These are phyloP conservation scores for Drosophila elegans DNA, from an alignment of 1,140 invertebrate species.

Conservation along the genomic window DNA sequence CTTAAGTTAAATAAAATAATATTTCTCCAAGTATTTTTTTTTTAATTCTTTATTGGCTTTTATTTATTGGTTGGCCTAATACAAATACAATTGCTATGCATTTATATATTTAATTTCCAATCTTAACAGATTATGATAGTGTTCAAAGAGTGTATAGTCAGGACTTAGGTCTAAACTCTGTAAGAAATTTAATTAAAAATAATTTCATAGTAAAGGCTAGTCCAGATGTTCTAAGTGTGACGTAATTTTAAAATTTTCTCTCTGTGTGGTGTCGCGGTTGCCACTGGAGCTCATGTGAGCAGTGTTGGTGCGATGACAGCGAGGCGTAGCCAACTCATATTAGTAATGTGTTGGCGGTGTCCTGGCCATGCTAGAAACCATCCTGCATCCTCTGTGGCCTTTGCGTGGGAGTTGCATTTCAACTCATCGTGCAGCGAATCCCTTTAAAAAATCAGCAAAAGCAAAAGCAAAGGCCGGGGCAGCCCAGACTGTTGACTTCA, in stretches of 20 bases:
- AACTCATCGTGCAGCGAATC: conserved; percentile 10
- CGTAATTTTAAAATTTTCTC: conserved; percentile 1
- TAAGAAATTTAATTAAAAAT: too few relatives aligned
- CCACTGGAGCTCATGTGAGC: conserved; percentile 40
- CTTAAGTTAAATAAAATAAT: too few relatives aligned
- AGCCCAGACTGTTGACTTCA: conserved; percentile 69
- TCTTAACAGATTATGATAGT: too few relatives aligned
- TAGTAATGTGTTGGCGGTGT: conserved; percentile 43
- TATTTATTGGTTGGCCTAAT: too few relatives aligned
- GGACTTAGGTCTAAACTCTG: too few relatives aligned
- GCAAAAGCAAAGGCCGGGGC: conserved; percentile 3
- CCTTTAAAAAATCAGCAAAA: conserved; percentile 31
- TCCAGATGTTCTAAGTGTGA: too few relatives aligned
- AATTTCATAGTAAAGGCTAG: too few relatives aligned
- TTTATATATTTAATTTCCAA: too few relatives aligned
- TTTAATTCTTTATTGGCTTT: too few relatives aligned
- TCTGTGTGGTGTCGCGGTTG: conserved; percentile 14
- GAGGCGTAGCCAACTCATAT: conserved; percentile 52
- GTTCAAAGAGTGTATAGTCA: too few relatives aligned
- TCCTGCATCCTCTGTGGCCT: conserved; percentile 23
- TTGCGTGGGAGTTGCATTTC: conserved; percentile 23
- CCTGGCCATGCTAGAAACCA: background rate
- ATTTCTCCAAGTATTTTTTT: too few relatives aligned
- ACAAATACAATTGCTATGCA: too few relatives aligned
- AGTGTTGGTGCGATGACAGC: conserved; percentile 54